Percentiles rank a stretch among this genome's conserved stretches.
Conservation (phyloP, 2,113 vertebrate species). For the Tenebrosternarchus preto region DNA sequence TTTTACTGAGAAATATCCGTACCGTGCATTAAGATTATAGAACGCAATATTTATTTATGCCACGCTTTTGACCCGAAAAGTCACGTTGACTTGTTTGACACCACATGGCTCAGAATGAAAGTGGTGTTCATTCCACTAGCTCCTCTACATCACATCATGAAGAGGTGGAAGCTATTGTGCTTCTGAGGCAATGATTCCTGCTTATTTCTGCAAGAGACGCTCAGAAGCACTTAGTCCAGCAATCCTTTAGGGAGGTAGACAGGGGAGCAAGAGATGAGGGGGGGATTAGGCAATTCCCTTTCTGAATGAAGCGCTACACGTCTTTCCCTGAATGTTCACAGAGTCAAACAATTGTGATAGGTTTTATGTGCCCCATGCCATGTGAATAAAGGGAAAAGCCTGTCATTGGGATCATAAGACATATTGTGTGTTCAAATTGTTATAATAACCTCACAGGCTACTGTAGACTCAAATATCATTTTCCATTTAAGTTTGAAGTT, state of each 20-base stretch:
- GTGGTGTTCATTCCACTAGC: conserved; percentile 53
- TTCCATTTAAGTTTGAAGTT: too few relatives aligned
- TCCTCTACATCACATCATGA: conserved; percentile 50
- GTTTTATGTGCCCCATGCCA: not conserved
- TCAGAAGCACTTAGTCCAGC: conserved; percentile 31
- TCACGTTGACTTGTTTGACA: conserved; percentile 50
- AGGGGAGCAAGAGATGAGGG: not conserved
- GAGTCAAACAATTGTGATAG: not conserved
- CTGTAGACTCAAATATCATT: too few relatives aligned
- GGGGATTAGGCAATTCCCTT: conserved; percentile 3
- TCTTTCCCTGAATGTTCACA: conserved; percentile 9
- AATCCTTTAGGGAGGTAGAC: conserved; percentile 6
- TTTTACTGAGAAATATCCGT: conserved; percentile 31
- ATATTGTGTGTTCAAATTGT: not conserved
- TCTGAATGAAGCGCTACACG: conserved; percentile 10
- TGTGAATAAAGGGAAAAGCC: not conserved
- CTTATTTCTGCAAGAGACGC: conserved; percentile 8
- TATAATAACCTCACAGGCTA: too few relatives aligned
- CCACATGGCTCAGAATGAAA: conserved; percentile 54
- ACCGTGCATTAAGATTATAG: conserved; percentile 50
- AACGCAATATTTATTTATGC: conserved; percentile 53
- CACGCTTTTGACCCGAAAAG: conserved; percentile 59
- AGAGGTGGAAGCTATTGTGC: conserved; percentile 35
- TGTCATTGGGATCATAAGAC: not conserved
- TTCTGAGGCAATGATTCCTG: conserved; percentile 28